Evolutionary conservation across 2,888 invertebrate species (phyloP).

Genomic region (Amphimallon solstitiale): DNA sequence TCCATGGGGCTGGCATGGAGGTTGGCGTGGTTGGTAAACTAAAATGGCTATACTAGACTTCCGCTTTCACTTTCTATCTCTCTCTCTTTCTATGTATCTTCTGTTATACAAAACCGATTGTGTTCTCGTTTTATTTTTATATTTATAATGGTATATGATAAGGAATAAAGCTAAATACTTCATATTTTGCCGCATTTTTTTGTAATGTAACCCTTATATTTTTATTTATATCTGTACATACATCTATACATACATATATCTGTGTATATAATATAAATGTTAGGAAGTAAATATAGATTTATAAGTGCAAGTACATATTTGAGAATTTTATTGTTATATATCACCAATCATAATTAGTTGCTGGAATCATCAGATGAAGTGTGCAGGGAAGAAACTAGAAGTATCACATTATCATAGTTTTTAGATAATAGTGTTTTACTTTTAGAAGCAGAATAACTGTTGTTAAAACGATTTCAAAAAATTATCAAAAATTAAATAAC

Average conservation of each 20-base stretch:
- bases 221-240: not conserved
- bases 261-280: not conserved
- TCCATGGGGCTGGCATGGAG: constrained; percentile 37
- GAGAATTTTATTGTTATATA: not conserved
- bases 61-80: no score
- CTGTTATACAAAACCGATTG: constrained; percentile 13
- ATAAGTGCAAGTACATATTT: not conserved
- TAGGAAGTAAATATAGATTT: not conserved
- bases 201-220: not conserved
- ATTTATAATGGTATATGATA: constrained; percentile 20
- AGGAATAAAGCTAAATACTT: constrained; percentile 30
- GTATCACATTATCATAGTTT: no score
- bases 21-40: constrained; percentile 28
- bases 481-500: no score
- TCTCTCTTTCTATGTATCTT: not conserved
- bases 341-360: no score
- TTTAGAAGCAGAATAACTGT: no score
- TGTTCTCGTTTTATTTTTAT: constrained; percentile 20
- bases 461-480: no score
- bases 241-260: not conserved
- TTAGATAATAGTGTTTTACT: no score
- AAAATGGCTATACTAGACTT: not conserved
- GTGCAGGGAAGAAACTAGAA: no score
- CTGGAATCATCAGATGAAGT: no score
- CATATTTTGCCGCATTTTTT: not conserved